Evolutionary conservation across 1,140 invertebrate species (phyloP).

Genomic region (Drosophila gunungcola): DNA sequence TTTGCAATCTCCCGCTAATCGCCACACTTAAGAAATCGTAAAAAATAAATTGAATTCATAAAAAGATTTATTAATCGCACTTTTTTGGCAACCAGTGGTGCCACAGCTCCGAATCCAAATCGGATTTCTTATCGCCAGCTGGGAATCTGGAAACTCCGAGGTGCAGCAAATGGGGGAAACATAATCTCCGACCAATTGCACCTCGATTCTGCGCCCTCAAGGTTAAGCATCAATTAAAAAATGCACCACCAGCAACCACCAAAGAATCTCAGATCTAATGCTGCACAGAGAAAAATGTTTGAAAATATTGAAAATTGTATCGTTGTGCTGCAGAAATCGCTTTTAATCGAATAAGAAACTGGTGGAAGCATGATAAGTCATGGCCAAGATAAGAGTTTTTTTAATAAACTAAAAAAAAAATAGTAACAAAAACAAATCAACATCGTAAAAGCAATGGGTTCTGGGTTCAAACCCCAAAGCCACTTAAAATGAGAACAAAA

Average conservation of each 20-base stretch:
- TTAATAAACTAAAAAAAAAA: no score
- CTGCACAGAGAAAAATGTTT: conserved; percentile 1
- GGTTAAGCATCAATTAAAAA: conserved; percentile 83
- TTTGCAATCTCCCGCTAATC: conserved; percentile 28
- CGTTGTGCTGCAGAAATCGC: no score
- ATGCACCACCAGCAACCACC: conserved; percentile 28
- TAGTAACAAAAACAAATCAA: no score
- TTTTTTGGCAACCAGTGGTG: conserved; percentile 60
- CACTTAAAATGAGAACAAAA: no score
- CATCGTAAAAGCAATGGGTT: no score
- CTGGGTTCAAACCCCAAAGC: no score
- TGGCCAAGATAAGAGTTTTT: no score
- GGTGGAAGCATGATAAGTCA: no score
- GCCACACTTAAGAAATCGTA: conserved; percentile 68
- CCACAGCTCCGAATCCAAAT: conserved; percentile 40
- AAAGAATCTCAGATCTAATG: conserved; percentile 71
- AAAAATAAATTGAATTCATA: conserved; percentile 80
- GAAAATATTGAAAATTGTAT: neutral
- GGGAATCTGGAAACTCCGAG: conserved; percentile 50
- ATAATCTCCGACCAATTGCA: conserved; percentile 12
- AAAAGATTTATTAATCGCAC: conserved; percentile 80
- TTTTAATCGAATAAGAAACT: no score
- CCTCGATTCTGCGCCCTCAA: conserved; percentile 49
- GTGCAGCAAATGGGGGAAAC: neutral
- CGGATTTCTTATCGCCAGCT: conserved; percentile 63